Conservation (phyloP, 2,888 invertebrate species). For the Aleiodes leptofemur region DNA sequence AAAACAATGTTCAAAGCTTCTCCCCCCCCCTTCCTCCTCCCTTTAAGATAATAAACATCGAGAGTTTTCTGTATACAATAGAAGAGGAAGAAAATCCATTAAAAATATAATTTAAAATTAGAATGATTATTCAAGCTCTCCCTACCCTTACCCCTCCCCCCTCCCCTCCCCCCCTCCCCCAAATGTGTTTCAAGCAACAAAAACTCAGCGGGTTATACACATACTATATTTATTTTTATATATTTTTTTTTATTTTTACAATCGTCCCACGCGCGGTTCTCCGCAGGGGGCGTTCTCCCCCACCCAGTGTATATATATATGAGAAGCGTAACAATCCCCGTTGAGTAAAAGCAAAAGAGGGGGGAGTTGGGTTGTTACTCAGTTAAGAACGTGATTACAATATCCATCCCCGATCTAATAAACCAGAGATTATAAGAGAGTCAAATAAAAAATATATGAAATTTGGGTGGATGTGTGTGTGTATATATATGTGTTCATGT, state of each 20-base stretch:
- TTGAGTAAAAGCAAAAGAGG: conserved; percentile 1
- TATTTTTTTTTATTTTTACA: conserved; percentile 15
- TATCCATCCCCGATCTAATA: conserved; percentile 67
- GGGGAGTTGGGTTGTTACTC: conserved; percentile 57
- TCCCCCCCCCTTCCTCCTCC: too few relatives aligned
- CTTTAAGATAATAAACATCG: neutral
- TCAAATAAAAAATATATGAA: conserved; percentile 15
- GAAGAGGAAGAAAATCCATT: neutral
- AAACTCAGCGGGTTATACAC: conserved; percentile 11
- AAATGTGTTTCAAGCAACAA: neutral
- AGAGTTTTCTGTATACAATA: neutral
- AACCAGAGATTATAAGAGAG: conserved; percentile 40
- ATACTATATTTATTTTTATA: conserved; percentile 28
- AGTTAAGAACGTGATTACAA: conserved; percentile 69
- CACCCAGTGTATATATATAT: neutral
- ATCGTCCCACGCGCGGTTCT: conserved; percentile 23
- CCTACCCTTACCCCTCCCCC: too few relatives aligned
- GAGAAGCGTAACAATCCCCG: conserved; percentile 8
- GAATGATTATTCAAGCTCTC: conserved; percentile 8
- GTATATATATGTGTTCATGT: neutral
- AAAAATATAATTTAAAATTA: conserved; percentile 33
- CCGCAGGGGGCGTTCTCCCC: conserved; percentile 28
- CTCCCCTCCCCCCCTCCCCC: too few relatives aligned
- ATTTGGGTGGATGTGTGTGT: conserved; percentile 6
- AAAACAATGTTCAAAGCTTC: too few relatives aligned